Percentiles rank a stretch among this genome's conserved stretches.
These are phyloP conservation scores for Neodon shergylaensis DNA, from an alignment of 2,113 vertebrate genomes.

Conservation along the genomic window DNA sequence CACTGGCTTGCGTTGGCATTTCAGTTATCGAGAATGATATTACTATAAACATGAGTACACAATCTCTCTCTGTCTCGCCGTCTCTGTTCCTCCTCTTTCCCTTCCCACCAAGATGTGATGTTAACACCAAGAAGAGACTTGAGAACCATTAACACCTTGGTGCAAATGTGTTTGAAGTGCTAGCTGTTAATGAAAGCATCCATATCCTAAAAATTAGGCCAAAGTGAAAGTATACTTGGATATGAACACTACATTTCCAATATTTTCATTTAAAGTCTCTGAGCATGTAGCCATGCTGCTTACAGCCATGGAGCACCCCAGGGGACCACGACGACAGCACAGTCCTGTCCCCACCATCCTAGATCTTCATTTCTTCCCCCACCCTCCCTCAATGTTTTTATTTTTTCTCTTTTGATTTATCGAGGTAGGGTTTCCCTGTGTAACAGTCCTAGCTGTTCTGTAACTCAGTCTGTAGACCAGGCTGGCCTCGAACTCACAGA, in stretches of 20 bases:
- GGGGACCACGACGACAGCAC: neutral
- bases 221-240: neutral
- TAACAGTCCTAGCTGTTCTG: neutral
- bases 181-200: neutral
- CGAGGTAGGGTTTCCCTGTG: no score
- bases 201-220: constrained; percentile 6
- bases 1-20: neutral
- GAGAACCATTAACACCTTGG: constrained; percentile 61
- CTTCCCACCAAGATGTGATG: neutral
- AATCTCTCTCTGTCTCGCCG: neutral
- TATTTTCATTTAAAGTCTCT: neutral
- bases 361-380: neutral
- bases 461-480: neutral
- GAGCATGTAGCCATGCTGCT: neutral
- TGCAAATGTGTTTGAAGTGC: constrained; percentile 25
- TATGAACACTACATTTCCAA: neutral
- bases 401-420: neutral
- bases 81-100: neutral
- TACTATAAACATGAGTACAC: neutral
- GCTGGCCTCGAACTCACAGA: neutral
- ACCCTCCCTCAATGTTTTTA: neutral
- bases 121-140: neutral
- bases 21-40: neutral
- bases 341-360: neutral
- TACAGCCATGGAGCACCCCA: neutral